Evolutionary conservation across 1,140 invertebrate genomes (phyloP).

Genomic region (Drosophila seguyi): DNA sequence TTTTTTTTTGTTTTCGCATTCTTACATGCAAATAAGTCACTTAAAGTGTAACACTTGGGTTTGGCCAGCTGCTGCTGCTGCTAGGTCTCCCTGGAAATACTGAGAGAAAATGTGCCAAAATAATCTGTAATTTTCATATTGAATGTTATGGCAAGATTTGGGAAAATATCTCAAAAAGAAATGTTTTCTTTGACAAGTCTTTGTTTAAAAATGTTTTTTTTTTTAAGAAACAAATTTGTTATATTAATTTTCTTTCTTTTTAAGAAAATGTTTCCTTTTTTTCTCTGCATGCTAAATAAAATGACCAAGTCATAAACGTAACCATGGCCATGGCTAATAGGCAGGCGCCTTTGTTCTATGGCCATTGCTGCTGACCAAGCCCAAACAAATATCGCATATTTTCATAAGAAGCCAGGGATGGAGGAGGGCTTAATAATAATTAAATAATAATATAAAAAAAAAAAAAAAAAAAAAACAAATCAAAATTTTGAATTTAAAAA

Average conservation of each 20-base stretch:
- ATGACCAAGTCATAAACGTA: slow-evolving; percentile 64
- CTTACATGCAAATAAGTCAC: slow-evolving; percentile 68
- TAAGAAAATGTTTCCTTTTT: not conserved
- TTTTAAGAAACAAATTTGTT: no score
- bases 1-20: slow-evolving; percentile 26
- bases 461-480: no score
- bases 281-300: slow-evolving; percentile 15
- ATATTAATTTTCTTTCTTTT: not conserved
- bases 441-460: not conserved
- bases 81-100: slow-evolving; percentile 2
- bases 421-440: not conserved
- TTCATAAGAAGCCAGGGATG: slow-evolving; percentile 62
- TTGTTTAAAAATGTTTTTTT: no score
- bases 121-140: no score
- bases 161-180: not conserved
- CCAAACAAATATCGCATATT: slow-evolving; percentile 75
- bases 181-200: no score
- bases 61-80: slow-evolving; percentile 68
- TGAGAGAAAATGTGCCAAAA: not conserved
- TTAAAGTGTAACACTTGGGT: slow-evolving; percentile 75
- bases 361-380: slow-evolving; percentile 64
- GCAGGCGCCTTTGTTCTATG: slow-evolving; percentile 75
- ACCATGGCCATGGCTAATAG: slow-evolving; percentile 66
- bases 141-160: not conserved
- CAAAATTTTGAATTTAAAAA: no score